These are phyloP conservation scores for Pristionchus japonicus DNA, from an alignment of 2,888 invertebrate species.

Conservation along the genomic window DNA sequence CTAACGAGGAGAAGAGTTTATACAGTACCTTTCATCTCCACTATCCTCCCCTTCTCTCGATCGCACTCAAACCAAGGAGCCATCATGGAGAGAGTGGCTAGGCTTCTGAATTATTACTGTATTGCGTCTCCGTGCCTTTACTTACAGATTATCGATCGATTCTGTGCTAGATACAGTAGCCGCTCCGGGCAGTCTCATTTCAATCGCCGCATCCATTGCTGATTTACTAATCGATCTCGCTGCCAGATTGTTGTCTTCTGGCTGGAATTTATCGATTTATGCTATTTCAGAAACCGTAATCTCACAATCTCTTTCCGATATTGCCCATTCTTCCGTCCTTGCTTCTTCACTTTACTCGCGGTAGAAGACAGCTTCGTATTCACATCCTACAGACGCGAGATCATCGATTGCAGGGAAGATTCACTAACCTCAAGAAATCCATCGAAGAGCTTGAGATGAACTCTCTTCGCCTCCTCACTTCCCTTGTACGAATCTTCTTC, in stretches of 20 bases:
- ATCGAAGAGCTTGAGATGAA: neutral
- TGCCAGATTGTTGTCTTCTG: conserved; percentile 18
- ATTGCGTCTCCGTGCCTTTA: neutral
- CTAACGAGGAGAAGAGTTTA: neutral
- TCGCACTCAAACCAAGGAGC: conserved; percentile 21
- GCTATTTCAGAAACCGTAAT: no score
- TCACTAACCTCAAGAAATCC: neutral
- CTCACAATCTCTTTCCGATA: conserved; percentile 17
- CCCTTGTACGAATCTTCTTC: conserved; percentile 23
- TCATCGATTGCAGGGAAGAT: neutral
- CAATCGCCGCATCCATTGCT: neutral
- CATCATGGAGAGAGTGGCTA: neutral
- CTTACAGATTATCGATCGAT: conserved; percentile 22
- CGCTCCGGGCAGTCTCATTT: neutral
- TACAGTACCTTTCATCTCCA: conserved; percentile 30
- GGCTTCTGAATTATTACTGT: conserved; percentile 1
- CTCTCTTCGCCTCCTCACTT: conserved; percentile 19
- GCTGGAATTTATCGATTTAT: neutral
- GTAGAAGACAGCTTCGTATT: neutral
- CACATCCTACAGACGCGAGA: neutral
- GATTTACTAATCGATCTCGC: neutral
- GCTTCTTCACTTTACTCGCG: neutral
- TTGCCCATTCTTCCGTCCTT: conserved; percentile 4
- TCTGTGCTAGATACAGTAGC: neutral
- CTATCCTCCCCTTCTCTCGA: neutral